phyloP scores from a whole-genome alignment of 2,113 vertebrate genomes.

The Amphilophus citrinellus region DNA sequence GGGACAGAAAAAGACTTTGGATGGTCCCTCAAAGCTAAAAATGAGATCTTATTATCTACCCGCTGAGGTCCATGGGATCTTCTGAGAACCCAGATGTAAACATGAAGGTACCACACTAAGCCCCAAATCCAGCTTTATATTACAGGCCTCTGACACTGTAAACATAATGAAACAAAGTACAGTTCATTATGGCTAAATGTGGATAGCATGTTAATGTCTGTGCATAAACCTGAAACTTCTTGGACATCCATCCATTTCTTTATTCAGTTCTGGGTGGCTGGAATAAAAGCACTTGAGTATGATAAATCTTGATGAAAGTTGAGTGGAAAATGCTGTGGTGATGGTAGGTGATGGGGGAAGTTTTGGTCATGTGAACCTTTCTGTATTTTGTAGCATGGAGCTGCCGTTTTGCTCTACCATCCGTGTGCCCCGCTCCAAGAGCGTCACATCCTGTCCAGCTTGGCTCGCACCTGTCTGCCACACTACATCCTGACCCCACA shows the following conservation, averaged over 20 bases:
- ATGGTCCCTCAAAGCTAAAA: too few relatives aligned
- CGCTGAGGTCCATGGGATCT: too few relatives aligned
- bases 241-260: not conserved
- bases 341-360: not conserved
- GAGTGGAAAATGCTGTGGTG: not conserved
- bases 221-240: too few relatives aligned
- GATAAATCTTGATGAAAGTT: not conserved
- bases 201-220: too few relatives aligned
- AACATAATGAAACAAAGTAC: too few relatives aligned
- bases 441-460: slow-evolving; percentile 69
- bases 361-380: not conserved
- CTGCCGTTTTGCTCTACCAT: slow-evolving; percentile 81
- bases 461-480: slow-evolving; percentile 77
- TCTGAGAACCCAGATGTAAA: too few relatives aligned
- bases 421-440: slow-evolving; percentile 80
- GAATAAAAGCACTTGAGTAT: not conserved
- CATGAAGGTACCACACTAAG: too few relatives aligned
- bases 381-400: slow-evolving; percentile 75
- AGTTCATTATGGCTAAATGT: too few relatives aligned
- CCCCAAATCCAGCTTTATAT: too few relatives aligned
- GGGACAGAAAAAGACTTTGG: too few relatives aligned
- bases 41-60: too few relatives aligned
- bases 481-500: slow-evolving; percentile 78
- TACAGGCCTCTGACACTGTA: too few relatives aligned
- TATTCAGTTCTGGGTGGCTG: not conserved